Evolutionary conservation across 2,113 vertebrate genomes (phyloP), one percentile per base, ranked within the genome.

Genomic region (Microtus ochrogaster): DNA sequence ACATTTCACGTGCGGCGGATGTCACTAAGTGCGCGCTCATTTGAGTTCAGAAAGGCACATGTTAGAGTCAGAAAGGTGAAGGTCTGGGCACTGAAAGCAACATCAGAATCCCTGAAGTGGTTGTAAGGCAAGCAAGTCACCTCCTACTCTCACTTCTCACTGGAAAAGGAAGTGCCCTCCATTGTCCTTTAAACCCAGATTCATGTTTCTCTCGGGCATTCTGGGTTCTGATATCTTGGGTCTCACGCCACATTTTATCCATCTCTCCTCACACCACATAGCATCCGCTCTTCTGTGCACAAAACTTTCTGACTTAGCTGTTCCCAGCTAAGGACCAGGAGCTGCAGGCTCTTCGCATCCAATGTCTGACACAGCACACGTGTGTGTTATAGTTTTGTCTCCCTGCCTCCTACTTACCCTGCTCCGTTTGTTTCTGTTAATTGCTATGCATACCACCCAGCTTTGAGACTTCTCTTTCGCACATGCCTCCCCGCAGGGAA

Each of bases 241-340:
- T 7, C 33, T 72, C 52, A 8, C 36, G 10, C 41, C 47, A 21
- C 49, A 33, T 72, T 89, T n/a, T 36, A 36, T 0, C 0, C 2
- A 2, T 8, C 68, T 30, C 17, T 10, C 0, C 21, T 21, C 33
- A 1, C 0, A n/a, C 47, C 13, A 7, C 0, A 1, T 33, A 5
- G 5, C 41, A 17, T 3, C 0, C 0, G 7, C 7, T 19, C 81
- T 0, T 33, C n/a, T 19, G 2, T 17, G 49, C 8, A 2, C 36
- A 36, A 19, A 44, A 36, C 52, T 47, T n/a, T 36, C 63, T 47
- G 30, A 65, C 24, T 21, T 52, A 6, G n/a, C 58, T 49, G 21
- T 61, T 89, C 19, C 78, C 10, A 49, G 36, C 49, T 33, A 74
- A 44, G 39, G 21, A 21, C 4, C 52, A 66, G 39, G 11, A 58